Evolutionary conservation across 2,113 vertebrate genomes (phyloP).

Genomic region (Hyla sarda): DNA sequence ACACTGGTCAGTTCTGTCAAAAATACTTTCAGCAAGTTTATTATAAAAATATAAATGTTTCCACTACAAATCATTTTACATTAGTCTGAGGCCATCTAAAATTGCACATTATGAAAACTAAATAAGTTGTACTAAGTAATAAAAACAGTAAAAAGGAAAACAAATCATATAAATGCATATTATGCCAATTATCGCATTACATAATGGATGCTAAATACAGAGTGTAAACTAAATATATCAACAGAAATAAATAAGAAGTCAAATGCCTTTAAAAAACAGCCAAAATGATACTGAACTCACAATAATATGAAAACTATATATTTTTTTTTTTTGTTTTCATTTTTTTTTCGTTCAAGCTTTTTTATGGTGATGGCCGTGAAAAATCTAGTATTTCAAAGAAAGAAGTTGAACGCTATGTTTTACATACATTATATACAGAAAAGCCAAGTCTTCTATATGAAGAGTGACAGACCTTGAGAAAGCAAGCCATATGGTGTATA

Average conservation of each 20-base stretch:
- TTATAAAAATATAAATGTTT: constrained; percentile 99
- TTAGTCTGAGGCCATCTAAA: constrained; percentile 99
- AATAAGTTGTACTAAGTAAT: constrained; percentile 73
- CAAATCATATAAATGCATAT: constrained; percentile 79
- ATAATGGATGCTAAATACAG: constrained; percentile 81
- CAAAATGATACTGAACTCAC: constrained; percentile 71
- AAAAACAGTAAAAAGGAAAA: constrained; percentile 64
- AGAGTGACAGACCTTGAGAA: constrained; percentile 34
- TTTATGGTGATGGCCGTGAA: constrained; percentile 90
- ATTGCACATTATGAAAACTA: constrained; percentile 85
- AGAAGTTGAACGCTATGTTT: constrained; percentile 85
- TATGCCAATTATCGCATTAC: constrained; percentile 84
- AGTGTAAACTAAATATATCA: constrained; percentile 81
- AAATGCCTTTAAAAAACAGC: constrained; percentile 76
- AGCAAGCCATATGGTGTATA: constrained; percentile 44
- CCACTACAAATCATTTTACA: constrained; percentile 99
- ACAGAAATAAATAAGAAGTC: constrained; percentile 95
- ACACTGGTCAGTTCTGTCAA: constrained; percentile 88
- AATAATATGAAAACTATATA: constrained; percentile 62
- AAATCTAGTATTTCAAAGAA: constrained; percentile 83
- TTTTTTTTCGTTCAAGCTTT: constrained; percentile 62
- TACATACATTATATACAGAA: constrained; percentile 88
- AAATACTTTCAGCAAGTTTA: constrained; percentile 99
- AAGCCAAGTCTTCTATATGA: constrained; percentile 37
- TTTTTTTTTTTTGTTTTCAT: constrained; percentile 14